Evolutionary conservation across 2,113 vertebrate species (phyloP).

Genomic region (Archocentrus centrarchus): DNA sequence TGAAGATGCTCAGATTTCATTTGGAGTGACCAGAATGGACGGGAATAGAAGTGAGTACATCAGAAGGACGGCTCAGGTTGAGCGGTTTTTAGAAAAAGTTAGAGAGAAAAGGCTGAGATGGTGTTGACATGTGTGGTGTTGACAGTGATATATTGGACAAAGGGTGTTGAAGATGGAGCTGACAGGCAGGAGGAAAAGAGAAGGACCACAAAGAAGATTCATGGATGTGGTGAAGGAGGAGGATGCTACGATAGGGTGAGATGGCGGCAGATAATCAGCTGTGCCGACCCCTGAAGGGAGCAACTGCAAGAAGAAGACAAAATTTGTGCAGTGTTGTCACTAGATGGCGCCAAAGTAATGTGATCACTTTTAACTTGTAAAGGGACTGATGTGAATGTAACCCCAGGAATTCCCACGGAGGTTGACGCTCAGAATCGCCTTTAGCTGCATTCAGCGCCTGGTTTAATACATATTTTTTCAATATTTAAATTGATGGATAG

Average conservation of each 20-base stretch:
- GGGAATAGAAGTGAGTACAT: no score
- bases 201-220: not conserved
- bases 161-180: not conserved
- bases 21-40: not conserved
- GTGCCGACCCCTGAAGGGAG: not conserved
- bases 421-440: not conserved
- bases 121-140: not conserved
- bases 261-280: not conserved
- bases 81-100: not conserved
- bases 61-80: not conserved
- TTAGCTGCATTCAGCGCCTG: not conserved
- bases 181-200: not conserved
- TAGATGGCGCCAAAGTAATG: constrained; percentile 54
- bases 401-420: not conserved
- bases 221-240: not conserved
- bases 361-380: not conserved
- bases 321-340: constrained; percentile 13
- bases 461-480: not conserved
- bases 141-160: not conserved
- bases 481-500: not conserved
- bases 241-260: not conserved
- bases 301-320: not conserved
- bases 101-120: not conserved
- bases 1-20: not conserved
- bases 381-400: not conserved